Evolutionary conservation across 2,113 vertebrate species (phyloP).

Genomic region (Vireo altiloquus): DNA sequence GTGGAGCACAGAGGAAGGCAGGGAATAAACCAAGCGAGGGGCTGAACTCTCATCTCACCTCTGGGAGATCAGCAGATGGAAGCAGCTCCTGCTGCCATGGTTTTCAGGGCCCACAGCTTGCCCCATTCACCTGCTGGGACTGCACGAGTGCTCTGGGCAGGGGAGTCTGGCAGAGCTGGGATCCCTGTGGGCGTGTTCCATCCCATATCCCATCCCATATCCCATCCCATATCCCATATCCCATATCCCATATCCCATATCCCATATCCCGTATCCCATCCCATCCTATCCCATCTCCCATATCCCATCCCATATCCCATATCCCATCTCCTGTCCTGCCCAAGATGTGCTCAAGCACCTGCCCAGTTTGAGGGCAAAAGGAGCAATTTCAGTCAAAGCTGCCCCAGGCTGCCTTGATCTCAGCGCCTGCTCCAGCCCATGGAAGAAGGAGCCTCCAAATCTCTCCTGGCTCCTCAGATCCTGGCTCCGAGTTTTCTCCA

Average conservation of each 20-base stretch:
- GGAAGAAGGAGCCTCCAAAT: not conserved
- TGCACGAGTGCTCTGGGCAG: not conserved
- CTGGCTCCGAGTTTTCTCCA: not conserved
- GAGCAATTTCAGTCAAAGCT: not conserved
- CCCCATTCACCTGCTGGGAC: not conserved
- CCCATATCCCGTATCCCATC: not conserved
- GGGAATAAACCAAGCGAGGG: not conserved
- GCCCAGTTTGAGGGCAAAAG: not conserved
- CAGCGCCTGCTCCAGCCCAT: accelerated
- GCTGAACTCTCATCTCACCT: not conserved
- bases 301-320: not conserved
- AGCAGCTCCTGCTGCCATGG: not conserved
- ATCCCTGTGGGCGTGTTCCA: accelerated
- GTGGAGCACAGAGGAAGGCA: not conserved
- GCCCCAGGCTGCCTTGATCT: not conserved
- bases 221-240: not conserved
- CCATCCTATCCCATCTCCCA: not conserved
- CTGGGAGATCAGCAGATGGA: not conserved
- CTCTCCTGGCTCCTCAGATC: not conserved
- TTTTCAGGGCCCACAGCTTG: not conserved
- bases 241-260: too few species aligned
- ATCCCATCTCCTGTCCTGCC: not conserved
- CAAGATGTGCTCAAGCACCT: not conserved
- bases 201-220: not conserved
- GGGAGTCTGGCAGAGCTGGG: accelerated